Base-by-base conservation (phyloP, 2,113 vertebrate species). In the Corythornis vintsioides region DNA sequence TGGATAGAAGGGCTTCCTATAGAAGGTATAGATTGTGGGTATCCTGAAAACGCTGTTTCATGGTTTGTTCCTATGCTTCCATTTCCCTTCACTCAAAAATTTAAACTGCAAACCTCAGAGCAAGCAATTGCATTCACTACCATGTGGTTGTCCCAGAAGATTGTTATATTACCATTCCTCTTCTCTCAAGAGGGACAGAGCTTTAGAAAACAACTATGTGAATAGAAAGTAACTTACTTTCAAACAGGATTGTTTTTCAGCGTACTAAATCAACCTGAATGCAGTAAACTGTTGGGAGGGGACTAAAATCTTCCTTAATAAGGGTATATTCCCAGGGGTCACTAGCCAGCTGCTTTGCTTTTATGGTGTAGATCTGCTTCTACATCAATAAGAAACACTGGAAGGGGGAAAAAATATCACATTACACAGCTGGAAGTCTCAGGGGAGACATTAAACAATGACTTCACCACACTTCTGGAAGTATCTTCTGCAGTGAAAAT, bases 331-430 rank as follows among this genome's bases (percentile, higher is more conserved):
- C 97, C 96, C 86, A 2, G 77, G 94, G 89, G 97, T 90, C 73
- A 33, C 48, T 61, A 67, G 83, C 79, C 97, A 97, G 95, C 97
- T 98, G 96, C 80, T 96, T 89, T 69, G 75, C 82, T 95, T 96
- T 90, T 74, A 80, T 48, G 48, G 56, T 45, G 16, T 88, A 94
- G 93, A 86, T 92, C 88, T 91, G 65, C 70, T 89, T 87, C 76
- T 75, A 55, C 3, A 8, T 94, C 93, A 77, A 87, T 82, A 90
- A 95, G 94, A 87, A 92, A 15, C 73, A 71, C 43, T 63, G 77
- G 69, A 88, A 86, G 85, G 84, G 81, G 59, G 64, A 64, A 66
- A 84, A 72, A 38, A 53, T 86, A 91, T 96, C 95, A 64, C 26
- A 53, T 97, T 97, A 96, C 96, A 77, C 73, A 86, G 87, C 16